These are phyloP conservation scores for Drosophila picticornis DNA, from an alignment of 2,888 invertebrate genomes.

Conservation along the genomic window DNA sequence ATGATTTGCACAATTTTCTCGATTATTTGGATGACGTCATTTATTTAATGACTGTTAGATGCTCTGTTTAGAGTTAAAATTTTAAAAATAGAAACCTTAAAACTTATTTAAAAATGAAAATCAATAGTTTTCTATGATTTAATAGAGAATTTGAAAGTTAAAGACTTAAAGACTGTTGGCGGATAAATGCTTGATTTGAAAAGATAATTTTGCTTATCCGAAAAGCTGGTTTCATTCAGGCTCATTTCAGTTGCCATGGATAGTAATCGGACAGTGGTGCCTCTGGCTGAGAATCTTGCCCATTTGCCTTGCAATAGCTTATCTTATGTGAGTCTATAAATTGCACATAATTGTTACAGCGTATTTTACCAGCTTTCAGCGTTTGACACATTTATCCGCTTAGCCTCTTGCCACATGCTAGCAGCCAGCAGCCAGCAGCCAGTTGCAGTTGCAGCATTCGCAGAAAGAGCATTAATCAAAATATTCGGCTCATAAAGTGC, in stretches of 20 bases:
- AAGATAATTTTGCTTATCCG: not conserved
- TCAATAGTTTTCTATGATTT: not conserved
- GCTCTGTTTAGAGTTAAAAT: not conserved
- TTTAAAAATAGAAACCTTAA: not conserved
- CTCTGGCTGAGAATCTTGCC: not conserved
- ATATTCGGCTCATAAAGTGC: conserved; percentile 70
- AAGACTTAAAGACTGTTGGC: not conserved
- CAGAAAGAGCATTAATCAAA: conserved; percentile 69
- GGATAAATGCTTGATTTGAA: not conserved
- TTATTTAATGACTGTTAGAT: not conserved
- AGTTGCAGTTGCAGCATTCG: conserved; percentile 19
- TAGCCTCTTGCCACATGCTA: conserved; percentile 33
- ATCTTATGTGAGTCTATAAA: conserved; percentile 46
- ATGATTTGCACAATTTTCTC: not conserved
- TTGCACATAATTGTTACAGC: conserved; percentile 42
- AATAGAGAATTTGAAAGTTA: not conserved
- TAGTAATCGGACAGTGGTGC: not conserved
- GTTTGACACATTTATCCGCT: conserved; percentile 54
- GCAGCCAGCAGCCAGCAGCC: conserved; percentile 13
- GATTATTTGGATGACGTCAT: not conserved
- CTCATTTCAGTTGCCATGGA: not conserved
- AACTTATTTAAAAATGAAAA: not conserved
- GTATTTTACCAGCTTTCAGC: conserved; percentile 40
- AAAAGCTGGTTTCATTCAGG: not conserved
- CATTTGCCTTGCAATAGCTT: not conserved